Evolutionary conservation across 2,888 invertebrate genomes (phyloP), one percentile per base, ranked within the genome.

Genomic region (Neoitamus cyanurus): DNA sequence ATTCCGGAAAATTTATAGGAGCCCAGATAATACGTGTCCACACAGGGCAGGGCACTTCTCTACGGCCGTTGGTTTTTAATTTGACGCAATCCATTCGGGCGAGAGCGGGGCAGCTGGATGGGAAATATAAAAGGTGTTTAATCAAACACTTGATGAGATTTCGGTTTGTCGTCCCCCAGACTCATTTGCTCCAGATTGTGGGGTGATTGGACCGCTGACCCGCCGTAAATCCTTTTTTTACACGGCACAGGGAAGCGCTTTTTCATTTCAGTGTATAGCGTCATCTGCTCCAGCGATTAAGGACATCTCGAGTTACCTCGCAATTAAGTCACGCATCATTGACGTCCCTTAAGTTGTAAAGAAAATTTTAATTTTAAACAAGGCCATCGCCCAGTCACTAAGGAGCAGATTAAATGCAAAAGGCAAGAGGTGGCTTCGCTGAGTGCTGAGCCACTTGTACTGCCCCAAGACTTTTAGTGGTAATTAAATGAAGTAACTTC

Each of bases 401-500:
- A 58, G 25, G 25, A 25, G 9, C 7, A 58, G 58, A 58, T 58
- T 58, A 58, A 58, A 58, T 6, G 5, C 58, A 20, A 6, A n/a
- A 58, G 58, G 31, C 73, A 73, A 73, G 73, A 36, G 20, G 31
- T 73, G 36, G 20, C 20, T 36, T 73, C 73, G n/a, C 15, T 37
- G 20, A 73, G 31, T 31, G 31, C 31, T 20, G 36, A 20, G 7
- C 20, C 34, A 20, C 73, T 36, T 73, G 36, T 31, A 34, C 73
- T 73, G 31, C 15, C n/a, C 34, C 34, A 36, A 20, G 73, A 73
- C 11, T 73, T 73, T 73, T 15, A 73, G 73, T 73, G 73, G 73
- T 73, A 73, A 73, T 73, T 73, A 73, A 73, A 73, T 73, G 73
- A 34, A 73, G 36, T 34, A 34, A 73, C 73, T 36, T 31, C 36